Conservation (phyloP, 2,797 vertebrate species). For the Propithecus deckenii region DNA sequence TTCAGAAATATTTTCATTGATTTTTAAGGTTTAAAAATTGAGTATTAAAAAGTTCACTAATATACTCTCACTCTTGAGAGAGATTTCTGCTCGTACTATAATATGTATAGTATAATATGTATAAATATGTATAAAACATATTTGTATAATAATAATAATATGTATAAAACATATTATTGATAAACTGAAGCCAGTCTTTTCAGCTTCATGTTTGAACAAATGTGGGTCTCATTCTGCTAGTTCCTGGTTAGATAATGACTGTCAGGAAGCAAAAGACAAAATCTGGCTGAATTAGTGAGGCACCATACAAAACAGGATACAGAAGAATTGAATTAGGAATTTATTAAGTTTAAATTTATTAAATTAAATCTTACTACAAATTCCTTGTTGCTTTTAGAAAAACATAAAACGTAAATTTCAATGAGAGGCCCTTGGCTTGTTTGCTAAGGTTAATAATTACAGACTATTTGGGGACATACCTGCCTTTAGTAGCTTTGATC, state of each 20-base stretch:
- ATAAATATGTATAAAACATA: too few relatives aligned
- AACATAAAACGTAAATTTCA: constrained; percentile 36
- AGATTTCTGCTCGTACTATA: background rate
- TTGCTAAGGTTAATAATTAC: constrained; percentile 44
- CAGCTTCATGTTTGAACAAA: constrained; percentile 36
- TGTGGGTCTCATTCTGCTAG: background rate
- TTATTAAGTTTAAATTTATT: constrained; percentile 51
- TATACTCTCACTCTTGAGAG: background rate
- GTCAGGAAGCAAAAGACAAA: constrained; percentile 58
- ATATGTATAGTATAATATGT: background rate
- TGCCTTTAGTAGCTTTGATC: constrained; percentile 20
- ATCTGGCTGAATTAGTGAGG: constrained; percentile 49
- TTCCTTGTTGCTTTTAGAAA: constrained; percentile 33
- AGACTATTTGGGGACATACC: background rate
- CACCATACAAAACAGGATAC: constrained; percentile 35
- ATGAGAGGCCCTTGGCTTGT: background rate
- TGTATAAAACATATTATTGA: constrained; percentile 21
- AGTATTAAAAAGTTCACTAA: background rate
- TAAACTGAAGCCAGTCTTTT: constrained; percentile 28
- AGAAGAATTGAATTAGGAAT: constrained; percentile 58
- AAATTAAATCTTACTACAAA: constrained; percentile 39
- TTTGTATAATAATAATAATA: background rate
- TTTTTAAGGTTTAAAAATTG: background rate
- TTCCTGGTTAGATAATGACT: constrained; percentile 52
- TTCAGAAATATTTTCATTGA: background rate